Evolutionary conservation across 1,140 invertebrate genomes (phyloP), one percentile per base, ranked within the genome.

Genomic region (Drosophila erecta): DNA sequence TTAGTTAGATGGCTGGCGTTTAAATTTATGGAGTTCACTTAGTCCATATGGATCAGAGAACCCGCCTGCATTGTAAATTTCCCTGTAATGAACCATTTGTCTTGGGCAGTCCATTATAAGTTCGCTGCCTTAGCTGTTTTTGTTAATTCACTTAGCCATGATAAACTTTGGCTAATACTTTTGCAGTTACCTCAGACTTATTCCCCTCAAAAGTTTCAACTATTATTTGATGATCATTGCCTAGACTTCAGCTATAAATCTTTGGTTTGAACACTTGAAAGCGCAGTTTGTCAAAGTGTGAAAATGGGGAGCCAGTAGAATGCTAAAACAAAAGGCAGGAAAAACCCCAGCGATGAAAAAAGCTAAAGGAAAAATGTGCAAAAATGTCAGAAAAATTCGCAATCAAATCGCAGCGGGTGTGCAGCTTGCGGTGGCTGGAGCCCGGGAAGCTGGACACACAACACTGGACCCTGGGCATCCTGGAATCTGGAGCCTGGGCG

Each of bases 301-400:
- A 87, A 56, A 77, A 76, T 50, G 41, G 27, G 46, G 55, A 60
- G 75, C 43, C 27, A 60, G 14, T 27, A 53, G 74, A 86, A 76
- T 47, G 73, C 33, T 61, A 60, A 86, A 86, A 79, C 78, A 86
- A 78, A 81, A 69, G 54, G 37, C 44, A 38, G 43, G 24, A 12
- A 10, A 75, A 58, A 61, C 8, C 27, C 46, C 3, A 14, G 24
- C 11, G 11, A 73, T 12, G 11, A 73, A 69, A 53, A 40, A 27
- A 44, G 24, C 22, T 15, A 20, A 66, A 49, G 41, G 69, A 60
- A 59, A 66, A 87, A 79, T 70, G 76, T 84, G 84, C 59, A 89
- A 87, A 87, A 87, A 87, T 87, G 83, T 87, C 83, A 87, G 83
- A 89, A 87, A 87, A 87, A 87, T 75, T 89, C 84, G 53, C 84